Evolutionary conservation across 2,113 vertebrate genomes (phyloP), one percentile per base, ranked within the genome.

Genomic region (Mola mola): DNA sequence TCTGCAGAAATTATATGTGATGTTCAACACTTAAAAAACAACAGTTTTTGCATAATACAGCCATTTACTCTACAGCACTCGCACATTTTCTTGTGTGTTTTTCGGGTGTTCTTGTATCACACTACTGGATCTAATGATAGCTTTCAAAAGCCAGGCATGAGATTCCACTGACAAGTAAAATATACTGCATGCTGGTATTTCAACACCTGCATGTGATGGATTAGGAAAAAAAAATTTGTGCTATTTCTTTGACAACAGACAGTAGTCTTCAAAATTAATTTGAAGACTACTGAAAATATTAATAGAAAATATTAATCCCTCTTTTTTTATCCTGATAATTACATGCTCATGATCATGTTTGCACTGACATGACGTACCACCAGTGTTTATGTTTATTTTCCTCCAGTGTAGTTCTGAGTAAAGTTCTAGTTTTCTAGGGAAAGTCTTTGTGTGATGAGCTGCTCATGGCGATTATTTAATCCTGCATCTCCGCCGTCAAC

Each of bases 21-120:
- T 60, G 48, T 42, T 55, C 42, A 41, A 71, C 61, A 66, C 55
- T 69, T 60, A 73, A 31, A 58, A 40, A 52, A 67, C 56, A 68
- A 64, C 47, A 37, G 72, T 63, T n/a, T 82, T 70, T 59, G 57
- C 65, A 65, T 50, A 72, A 77, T 66, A 53, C 36, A 33, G 52
- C 48, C 66, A 73, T 78, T n/a, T 75, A 63, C 38, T 63, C 9
- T 12, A n/a, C 37, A 53, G 44, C 41, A 73, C 37, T 50, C 69
- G 73, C 66, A 71, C 28, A 53, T 67, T 34, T 48, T 66, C 20
- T 81, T 53, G 6, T 76, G 41, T 29, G 25, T 62, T 66, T 53
- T 53, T 56, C 13, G 61, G 33, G 37, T 65, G 40, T 49, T 44
- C 9, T 29, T 9, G 6, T 9, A 29, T 29, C 6, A 5, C 6